These are phyloP conservation scores for Colletes gigas DNA, from an alignment of 1,140 invertebrate genomes.

Conservation along the genomic window DNA sequence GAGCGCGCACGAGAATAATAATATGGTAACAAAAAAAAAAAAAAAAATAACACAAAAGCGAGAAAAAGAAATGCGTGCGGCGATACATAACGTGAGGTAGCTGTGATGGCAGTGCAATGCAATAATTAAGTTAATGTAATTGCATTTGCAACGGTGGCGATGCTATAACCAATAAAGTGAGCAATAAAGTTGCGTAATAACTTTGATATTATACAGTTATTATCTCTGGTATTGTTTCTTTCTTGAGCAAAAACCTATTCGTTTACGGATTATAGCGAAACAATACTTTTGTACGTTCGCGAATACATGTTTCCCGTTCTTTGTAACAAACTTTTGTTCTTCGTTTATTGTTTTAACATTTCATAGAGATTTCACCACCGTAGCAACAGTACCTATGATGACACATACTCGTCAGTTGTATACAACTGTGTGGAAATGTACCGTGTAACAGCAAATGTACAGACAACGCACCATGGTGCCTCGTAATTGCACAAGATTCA, in stretches of 20 bases:
- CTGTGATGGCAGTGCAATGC: conserved; percentile 50
- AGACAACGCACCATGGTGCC: conserved; percentile 55
- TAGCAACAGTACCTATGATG: conserved; percentile 20
- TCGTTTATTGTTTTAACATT: background rate
- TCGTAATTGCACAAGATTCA: conserved; percentile 53
- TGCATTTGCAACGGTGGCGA: conserved; percentile 49
- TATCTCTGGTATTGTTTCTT: background rate
- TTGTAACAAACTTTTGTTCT: background rate
- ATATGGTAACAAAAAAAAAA: conserved; percentile 74
- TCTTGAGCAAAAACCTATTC: too few relatives aligned
- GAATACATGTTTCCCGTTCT: background rate
- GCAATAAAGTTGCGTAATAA: background rate
- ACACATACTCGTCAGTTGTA: conserved; percentile 39
- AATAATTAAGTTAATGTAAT: conserved; percentile 45
- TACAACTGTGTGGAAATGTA: conserved; percentile 48
- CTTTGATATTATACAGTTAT: background rate
- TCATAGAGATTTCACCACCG: conserved; percentile 24
- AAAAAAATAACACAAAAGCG: conserved; percentile 66
- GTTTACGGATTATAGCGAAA: background rate
- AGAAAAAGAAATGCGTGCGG: conserved; percentile 71
- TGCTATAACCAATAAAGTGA: background rate
- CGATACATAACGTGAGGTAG: conserved; percentile 67
- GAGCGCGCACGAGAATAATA: conserved; percentile 71
- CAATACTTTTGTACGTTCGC: background rate
- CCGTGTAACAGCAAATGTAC: conserved; percentile 58